Percentiles rank a stretch among this genome's conserved stretches.
Conservation (phyloP, 1,140 invertebrate species). For the Potamilus streckersoni region DNA sequence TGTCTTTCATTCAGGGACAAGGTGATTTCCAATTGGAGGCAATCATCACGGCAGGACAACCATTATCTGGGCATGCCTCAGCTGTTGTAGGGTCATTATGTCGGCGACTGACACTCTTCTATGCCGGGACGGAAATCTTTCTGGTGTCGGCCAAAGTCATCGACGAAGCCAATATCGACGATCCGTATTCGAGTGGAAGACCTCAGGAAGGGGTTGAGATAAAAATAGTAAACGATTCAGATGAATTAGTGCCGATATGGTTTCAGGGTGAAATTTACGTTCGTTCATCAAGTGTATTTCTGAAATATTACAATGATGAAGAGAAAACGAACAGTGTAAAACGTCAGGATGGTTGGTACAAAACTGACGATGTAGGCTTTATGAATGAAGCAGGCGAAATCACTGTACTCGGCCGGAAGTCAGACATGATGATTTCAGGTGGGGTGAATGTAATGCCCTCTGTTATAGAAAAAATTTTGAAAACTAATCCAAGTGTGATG, state of each 20-base stretch:
- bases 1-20: no score
- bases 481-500: conserved; percentile 1
- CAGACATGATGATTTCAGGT: conserved; percentile 25
- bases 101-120: no score
- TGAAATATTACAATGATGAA: conserved; percentile 77
- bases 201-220: no score
- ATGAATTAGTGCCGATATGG: neutral
- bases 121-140: no score
- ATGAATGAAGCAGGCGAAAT: conserved; percentile 35
- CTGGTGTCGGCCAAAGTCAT: no score
- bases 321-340: conserved; percentile 63
- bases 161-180: no score
- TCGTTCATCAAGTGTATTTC: conserved; percentile 41
- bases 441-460: conserved; percentile 19
- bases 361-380: conserved; percentile 65
- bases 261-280: conserved; percentile 13
- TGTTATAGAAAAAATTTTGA: conserved; percentile 6
- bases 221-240: conserved; percentile 16
- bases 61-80: no score
- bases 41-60: no score
- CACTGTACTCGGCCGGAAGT: conserved; percentile 14
- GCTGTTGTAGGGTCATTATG: no score
- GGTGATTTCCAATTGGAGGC: no score
- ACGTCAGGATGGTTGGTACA: conserved; percentile 67
- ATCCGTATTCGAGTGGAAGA: no score